A percentile compares a stretch with the other conserved stretches of the same genome.
Evolutionary conservation across 1,140 invertebrate species (phyloP).

Genomic region (Elysia chlorotica): DNA sequence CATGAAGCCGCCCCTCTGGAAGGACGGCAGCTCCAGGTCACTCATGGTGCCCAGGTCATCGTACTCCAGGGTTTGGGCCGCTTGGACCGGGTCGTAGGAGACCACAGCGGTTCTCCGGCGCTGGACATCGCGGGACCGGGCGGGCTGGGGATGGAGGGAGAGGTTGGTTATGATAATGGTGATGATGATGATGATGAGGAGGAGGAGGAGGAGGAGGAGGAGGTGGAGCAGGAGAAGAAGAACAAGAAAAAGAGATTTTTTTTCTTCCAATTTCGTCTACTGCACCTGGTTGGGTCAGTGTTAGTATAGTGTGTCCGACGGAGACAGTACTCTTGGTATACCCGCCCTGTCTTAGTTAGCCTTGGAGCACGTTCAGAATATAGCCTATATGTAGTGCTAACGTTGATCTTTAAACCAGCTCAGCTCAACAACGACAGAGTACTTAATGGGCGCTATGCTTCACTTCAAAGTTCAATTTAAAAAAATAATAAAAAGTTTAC

Average conservation of each 20-base stretch:
- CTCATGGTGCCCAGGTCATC: slow-evolving; percentile 98
- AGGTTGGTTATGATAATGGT: not conserved
- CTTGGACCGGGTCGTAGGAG: slow-evolving; percentile 38
- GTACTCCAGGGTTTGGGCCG: slow-evolving; percentile 64
- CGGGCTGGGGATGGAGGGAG: slow-evolving; percentile 28
- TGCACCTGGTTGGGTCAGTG: no score
- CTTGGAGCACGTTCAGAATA: no score
- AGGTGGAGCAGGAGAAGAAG: not conserved
- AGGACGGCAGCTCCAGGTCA: slow-evolving; percentile 87
- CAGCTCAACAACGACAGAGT: no score
- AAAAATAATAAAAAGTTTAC: no score
- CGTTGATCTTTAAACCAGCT: no score
- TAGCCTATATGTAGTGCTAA: no score
- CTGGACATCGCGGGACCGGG: slow-evolving; percentile 40
- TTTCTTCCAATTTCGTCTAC: no score
- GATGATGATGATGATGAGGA: not conserved
- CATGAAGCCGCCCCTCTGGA: slow-evolving; percentile 84
- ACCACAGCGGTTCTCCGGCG: slow-evolving; percentile 42
- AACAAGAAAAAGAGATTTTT: not conserved
- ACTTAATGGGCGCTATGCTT: no score
- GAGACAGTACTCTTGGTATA: no score
- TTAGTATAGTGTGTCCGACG: no score
- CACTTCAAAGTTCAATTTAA: no score
- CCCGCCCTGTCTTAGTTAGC: no score
- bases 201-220: not conserved